phyloP scores from a whole-genome alignment of 1,140 invertebrate genomes.

The Sitobion miscanthi region DNA sequence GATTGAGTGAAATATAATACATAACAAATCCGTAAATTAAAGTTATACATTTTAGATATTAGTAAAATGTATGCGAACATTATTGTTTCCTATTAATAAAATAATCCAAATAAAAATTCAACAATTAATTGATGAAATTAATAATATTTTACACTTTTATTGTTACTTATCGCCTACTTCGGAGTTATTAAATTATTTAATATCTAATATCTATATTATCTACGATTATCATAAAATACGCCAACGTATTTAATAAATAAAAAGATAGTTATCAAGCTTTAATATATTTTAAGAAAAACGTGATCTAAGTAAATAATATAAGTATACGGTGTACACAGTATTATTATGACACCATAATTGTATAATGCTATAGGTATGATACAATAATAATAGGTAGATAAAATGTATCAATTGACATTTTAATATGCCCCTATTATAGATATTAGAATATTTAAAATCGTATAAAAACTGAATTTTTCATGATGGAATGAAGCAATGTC shows the following conservation, averaged over 20 bases:
- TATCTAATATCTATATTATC: no score
- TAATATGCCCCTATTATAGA: neutral
- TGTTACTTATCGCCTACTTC: neutral
- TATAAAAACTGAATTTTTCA: neutral
- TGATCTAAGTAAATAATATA: neutral
- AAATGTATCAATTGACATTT: neutral
- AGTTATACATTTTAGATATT: neutral
- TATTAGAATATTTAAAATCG: neutral
- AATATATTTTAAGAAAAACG: neutral
- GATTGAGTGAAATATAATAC: neutral
- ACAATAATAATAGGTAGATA: neutral
- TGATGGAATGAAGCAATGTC: neutral
- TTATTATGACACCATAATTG: neutral
- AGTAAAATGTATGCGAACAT: neutral
- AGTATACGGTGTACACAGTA: neutral
- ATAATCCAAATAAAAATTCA: neutral
- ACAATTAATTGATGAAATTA: neutral
- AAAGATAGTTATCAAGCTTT: neutral
- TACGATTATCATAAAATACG: neutral
- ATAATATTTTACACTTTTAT: neutral
- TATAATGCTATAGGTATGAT: neutral
- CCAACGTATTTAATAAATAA: neutral
- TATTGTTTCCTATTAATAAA: neutral
- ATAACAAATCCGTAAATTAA: neutral
- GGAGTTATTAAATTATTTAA: no score